These are phyloP conservation scores for Falco columbarius DNA, from an alignment of 2,797 vertebrate genomes.

Conservation along the genomic window DNA sequence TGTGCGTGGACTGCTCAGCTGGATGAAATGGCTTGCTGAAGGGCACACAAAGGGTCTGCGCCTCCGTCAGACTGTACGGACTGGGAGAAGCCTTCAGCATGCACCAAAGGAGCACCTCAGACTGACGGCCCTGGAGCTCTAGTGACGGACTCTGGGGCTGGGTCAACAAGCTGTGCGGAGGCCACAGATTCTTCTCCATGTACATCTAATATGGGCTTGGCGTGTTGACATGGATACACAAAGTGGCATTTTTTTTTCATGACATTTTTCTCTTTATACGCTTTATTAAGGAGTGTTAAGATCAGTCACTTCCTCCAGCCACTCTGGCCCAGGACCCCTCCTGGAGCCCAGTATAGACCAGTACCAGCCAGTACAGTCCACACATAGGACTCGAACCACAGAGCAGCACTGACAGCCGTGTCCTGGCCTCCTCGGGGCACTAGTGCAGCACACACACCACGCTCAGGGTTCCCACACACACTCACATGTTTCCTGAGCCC, in stretches of 20 bases:
- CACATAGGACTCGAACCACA: no score
- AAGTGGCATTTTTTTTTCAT: not conserved
- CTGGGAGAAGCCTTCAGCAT: not conserved
- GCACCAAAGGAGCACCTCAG: not conserved
- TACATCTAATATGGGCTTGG: not conserved
- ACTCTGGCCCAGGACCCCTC: not conserved
- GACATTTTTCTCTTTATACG: not conserved
- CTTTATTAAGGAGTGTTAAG: not conserved
- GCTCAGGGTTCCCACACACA: rapidly evolving
- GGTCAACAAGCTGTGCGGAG: not conserved
- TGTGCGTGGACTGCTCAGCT: not conserved
- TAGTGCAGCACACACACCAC: rapidly evolving
- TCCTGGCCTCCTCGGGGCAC: not conserved
- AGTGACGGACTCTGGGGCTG: not conserved
- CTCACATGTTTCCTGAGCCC: rapidly evolving
- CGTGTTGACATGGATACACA: not conserved
- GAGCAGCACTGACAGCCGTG: rapidly evolving
- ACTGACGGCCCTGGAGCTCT: not conserved
- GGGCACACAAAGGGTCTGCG: not conserved
- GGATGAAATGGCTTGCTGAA: not conserved
- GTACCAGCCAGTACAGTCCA: not conserved
- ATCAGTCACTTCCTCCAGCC: not conserved
- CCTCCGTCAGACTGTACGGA: not conserved
- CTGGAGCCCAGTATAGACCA: not conserved
- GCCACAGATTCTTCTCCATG: not conserved